Evolutionary conservation across 2,797 vertebrate species (phyloP).

Genomic region (Streptopelia turtur): DNA sequence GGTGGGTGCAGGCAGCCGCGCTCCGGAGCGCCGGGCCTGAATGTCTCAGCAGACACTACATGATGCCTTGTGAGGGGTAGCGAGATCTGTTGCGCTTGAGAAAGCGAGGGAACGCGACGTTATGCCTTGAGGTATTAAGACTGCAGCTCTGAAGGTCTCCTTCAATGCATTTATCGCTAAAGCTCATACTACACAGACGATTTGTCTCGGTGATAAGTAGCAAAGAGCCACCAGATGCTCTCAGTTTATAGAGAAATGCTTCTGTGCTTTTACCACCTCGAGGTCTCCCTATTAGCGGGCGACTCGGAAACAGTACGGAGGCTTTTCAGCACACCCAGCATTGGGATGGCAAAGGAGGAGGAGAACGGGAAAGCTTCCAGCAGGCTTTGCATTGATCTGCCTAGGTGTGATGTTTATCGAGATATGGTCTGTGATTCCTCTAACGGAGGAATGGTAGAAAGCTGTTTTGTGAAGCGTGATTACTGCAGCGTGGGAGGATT

Average conservation of each 20-base stretch:
- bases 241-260: background rate
- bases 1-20: background rate
- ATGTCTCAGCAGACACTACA: accelerated
- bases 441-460: background rate
- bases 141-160: background rate
- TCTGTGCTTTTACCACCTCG: background rate
- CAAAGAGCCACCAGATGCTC: background rate
- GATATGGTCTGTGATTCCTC: background rate
- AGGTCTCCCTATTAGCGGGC: background rate
- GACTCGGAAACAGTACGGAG: background rate
- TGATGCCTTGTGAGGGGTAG: background rate
- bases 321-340: background rate
- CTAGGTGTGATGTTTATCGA: background rate
- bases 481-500: background rate
- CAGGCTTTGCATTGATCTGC: background rate
- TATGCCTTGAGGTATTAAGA: background rate
- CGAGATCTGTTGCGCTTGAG: background rate
- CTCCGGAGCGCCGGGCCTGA: too few species aligned
- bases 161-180: background rate
- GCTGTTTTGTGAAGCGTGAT: background rate
- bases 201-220: background rate
- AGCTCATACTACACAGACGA: background rate
- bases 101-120: too few species aligned
- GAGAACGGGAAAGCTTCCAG: background rate
- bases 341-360: background rate